Evolutionary conservation across 2,797 vertebrate species (phyloP).

Genomic region (Tadarida brasiliensis): DNA sequence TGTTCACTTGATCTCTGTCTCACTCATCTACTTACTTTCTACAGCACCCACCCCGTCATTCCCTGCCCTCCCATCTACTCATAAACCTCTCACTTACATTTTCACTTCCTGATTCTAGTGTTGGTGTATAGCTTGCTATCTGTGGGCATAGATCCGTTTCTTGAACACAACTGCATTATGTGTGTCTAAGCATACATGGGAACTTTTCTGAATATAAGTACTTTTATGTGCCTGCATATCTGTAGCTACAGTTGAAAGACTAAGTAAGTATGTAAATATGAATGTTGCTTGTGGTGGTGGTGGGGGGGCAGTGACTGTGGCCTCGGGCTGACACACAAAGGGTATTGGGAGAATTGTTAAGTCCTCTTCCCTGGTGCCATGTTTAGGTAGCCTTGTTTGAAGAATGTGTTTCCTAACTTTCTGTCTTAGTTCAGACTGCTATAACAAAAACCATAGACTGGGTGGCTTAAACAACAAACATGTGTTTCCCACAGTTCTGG

Average conservation of each 20-base stretch:
- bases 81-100: constrained; percentile 42
- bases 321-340: neutral
- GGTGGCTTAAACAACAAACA: neutral
- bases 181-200: neutral
- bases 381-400: constrained; percentile 5
- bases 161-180: constrained; percentile 12
- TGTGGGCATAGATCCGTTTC: constrained; percentile 22
- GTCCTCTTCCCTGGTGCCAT: neutral
- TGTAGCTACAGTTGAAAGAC: constrained; percentile 6
- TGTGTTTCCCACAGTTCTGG: constrained; percentile 4
- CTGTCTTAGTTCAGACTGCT: neutral
- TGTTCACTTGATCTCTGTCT: neutral
- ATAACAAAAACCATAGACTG: neutral
- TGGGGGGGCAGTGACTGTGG: neutral
- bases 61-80: neutral
- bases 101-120: constrained; percentile 37
- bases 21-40: neutral
- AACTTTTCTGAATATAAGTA: constrained; percentile 47
- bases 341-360: neutral
- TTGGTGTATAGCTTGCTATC: neutral
- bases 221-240: neutral
- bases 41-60: neutral
- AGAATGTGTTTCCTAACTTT: constrained; percentile 40
- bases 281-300: neutral
- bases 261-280: constrained; percentile 22